These are phyloP conservation scores for Rhabdomys dilectus DNA, from an alignment of 2,113 vertebrate species.

Conservation along the genomic window DNA sequence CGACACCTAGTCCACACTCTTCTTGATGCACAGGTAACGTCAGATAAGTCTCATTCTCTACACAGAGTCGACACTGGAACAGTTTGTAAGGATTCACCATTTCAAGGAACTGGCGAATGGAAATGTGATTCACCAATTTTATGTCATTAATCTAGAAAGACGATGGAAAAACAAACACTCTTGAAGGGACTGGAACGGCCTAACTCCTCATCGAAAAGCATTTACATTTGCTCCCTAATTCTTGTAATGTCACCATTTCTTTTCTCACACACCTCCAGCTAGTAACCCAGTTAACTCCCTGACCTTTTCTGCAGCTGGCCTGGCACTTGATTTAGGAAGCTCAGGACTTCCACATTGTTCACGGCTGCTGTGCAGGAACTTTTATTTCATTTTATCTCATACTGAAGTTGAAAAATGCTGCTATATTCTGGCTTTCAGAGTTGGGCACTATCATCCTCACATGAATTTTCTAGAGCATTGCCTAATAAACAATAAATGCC, in stretches of 20 bases:
- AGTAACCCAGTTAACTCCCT: conserved; percentile 62
- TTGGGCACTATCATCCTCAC: conserved; percentile 26
- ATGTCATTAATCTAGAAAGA: conserved; percentile 59
- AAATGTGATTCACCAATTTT: conserved; percentile 66
- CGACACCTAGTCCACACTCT: background rate
- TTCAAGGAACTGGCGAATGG: conserved; percentile 42
- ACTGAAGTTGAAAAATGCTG: conserved; percentile 69
- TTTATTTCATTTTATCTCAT: conserved; percentile 69
- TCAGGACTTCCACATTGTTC: conserved; percentile 59
- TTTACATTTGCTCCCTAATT: conserved; percentile 35
- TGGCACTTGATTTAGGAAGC: conserved; percentile 74
- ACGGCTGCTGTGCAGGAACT: conserved; percentile 62
- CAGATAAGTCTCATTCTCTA: background rate
- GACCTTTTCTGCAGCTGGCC: background rate
- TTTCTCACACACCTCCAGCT: conserved; percentile 30
- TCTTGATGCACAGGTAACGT: background rate
- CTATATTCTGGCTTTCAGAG: conserved; percentile 46
- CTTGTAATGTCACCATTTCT: conserved; percentile 30
- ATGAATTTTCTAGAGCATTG: conserved; percentile 68
- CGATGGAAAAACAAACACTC: conserved; percentile 38
- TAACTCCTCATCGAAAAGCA: conserved; percentile 60
- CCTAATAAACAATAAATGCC: conserved; percentile 75
- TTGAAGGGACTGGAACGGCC: background rate
- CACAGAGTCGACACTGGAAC: background rate
- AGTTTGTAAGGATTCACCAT: conserved; percentile 35